Base-by-base conservation (phyloP, 2,888 invertebrate species). In the Suillia variegata region DNA sequence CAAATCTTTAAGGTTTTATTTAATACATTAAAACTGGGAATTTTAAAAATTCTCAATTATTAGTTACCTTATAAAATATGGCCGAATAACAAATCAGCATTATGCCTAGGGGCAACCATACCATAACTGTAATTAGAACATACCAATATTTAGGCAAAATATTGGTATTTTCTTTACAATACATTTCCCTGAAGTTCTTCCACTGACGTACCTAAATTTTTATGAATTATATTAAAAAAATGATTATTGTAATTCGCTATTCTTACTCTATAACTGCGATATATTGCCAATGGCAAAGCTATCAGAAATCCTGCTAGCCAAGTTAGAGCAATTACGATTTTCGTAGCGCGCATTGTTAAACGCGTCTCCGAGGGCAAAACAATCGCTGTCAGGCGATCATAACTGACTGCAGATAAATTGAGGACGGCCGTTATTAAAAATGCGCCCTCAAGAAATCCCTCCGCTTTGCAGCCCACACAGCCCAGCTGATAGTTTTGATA, bases 331-430 rank as follows among this genome's bases (percentile, higher is more conserved):
- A 93, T 87, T 5, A 92, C 84, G 62, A 87, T 85, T 26, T 88
- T 87, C 0, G 90, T 88, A 2, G 85, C 85, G 38, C 85, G 84
- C 53, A 85, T 85, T 0, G 88, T 89, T 52, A 93, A 80, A 64
- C 89, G 86, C 0, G 89, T 88, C 67, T 91, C 89, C 69, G 86
- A 83, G 0, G 92, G 90, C 58, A 90, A 79, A 0, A 90, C 89
- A 42, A 94, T 92, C 6, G 92, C 92, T 2, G 92, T 91, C 21
- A 94, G 83, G 18, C 94, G 86, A 75, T 94, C 93, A 73, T 92
- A 93, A 53, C 92, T 92, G 0, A 94, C 90, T 20, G 89, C 85
- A 33, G 90, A 88, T 59, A 94, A 84, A 59, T 90, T 93, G 62
- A 90, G 86, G 0, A 94, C 91, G 49, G 90, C 89, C 2, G 92